These are phyloP conservation scores for Plectropomus leopardus DNA, from an alignment of 2,113 vertebrate species.

Conservation along the genomic window DNA sequence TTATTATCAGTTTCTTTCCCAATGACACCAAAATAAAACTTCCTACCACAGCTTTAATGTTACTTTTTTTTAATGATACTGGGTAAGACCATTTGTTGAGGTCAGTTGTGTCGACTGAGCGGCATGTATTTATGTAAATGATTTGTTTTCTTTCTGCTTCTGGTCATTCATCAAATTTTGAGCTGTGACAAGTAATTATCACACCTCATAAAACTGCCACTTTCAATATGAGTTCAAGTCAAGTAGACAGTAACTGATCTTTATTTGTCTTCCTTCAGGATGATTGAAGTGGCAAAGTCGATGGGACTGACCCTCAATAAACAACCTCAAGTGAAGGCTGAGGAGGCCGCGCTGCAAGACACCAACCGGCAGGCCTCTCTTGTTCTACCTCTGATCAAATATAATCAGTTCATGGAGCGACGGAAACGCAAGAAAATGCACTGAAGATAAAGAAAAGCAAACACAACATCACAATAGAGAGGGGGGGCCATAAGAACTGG, in stretches of 20 bases:
- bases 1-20: too few relatives aligned
- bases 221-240: background rate
- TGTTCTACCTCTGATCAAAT: conserved; percentile 87
- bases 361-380: conserved; percentile 87
- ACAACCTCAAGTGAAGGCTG: conserved; percentile 48
- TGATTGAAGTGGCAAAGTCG: conserved; percentile 91
- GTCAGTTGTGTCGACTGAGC: too few relatives aligned
- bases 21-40: too few relatives aligned
- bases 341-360: conserved; percentile 44
- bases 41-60: too few relatives aligned
- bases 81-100: background rate
- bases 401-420: conserved; percentile 65
- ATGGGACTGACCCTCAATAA: conserved; percentile 90
- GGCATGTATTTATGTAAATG: too few relatives aligned
- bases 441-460: conserved; percentile 16
- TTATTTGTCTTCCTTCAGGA: conserved; percentile 65
- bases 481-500: background rate
- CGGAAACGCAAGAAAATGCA: conserved; percentile 87
- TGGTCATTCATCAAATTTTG: too few relatives aligned
- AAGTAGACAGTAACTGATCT: background rate
- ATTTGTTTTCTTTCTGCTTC: too few relatives aligned
- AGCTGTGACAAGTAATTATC: too few relatives aligned
- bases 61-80: background rate
- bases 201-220: background rate
- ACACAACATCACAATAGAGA: background rate